Evolutionary conservation across 2,113 vertebrate genomes (phyloP).

Genomic region (Camelus dromedarius): DNA sequence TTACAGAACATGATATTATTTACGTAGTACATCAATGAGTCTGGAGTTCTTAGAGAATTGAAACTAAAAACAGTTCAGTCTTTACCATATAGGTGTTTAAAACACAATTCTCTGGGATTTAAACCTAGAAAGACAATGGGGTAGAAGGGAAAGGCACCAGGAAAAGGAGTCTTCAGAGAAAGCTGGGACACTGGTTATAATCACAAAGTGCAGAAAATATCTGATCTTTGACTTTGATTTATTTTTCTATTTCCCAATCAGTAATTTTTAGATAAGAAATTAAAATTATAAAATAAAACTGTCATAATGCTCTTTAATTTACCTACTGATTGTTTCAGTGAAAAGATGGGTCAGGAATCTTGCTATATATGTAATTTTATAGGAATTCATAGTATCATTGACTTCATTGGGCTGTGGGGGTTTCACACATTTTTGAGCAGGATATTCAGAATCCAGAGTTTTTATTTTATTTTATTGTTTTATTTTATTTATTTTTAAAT

Average conservation of each 20-base stretch:
- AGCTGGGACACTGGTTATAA: neutral
- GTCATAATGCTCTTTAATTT: neutral
- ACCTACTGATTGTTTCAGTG: neutral
- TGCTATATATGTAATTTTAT: neutral
- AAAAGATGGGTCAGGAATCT: neutral
- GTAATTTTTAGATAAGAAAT: slow-evolving; percentile 21
- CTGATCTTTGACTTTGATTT: neutral
- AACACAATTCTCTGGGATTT: neutral
- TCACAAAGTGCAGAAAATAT: neutral
- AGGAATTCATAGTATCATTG: neutral
- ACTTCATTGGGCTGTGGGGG: neutral
- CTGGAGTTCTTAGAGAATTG: neutral
- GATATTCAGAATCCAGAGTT: neutral
- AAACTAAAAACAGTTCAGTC: neutral
- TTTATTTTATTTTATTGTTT: neutral
- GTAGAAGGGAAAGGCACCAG: neutral
- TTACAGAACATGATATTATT: neutral
- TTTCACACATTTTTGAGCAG: neutral
- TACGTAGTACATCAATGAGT: neutral
- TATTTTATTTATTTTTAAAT: neutral
- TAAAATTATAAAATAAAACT: neutral
- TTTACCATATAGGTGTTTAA: neutral
- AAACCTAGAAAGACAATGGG: neutral
- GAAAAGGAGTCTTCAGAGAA: neutral
- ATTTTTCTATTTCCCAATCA: neutral